A percentile compares a stretch with the other conserved stretches of the same genome.
These are phyloP conservation scores for Zosterops borbonicus DNA, from an alignment of 2,113 vertebrate genomes.

Conservation along the genomic window DNA sequence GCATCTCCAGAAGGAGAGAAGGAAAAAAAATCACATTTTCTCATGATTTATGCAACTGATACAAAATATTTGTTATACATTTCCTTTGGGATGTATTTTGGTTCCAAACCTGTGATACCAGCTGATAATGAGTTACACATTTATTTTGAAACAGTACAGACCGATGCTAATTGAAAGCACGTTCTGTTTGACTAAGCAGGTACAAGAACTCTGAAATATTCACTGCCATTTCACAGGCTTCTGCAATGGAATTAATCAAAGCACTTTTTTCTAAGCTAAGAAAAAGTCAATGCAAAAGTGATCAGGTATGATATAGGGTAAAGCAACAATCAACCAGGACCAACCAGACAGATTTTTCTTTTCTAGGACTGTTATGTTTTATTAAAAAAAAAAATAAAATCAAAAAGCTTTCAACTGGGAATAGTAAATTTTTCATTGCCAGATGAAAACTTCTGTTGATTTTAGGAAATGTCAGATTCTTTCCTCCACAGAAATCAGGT, in stretches of 20 bases:
- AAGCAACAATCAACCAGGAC: background rate
- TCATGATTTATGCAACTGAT: constrained; percentile 50
- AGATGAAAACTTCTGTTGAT: background rate
- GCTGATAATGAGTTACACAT: constrained; percentile 66
- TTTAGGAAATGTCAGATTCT: background rate
- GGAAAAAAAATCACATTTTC: background rate
- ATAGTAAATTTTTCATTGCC: background rate
- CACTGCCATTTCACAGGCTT: constrained; percentile 37
- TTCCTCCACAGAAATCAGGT: background rate
- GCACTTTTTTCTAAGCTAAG: background rate
- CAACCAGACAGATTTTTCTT: background rate
- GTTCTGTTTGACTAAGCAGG: constrained; percentile 49
- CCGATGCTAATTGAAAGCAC: constrained; percentile 67
- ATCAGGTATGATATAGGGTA: background rate
- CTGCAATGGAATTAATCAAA: constrained; percentile 23
- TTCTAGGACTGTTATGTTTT: background rate
- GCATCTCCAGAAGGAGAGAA: background rate
- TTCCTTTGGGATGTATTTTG: constrained; percentile 58
- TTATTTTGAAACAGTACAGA: constrained; percentile 64
- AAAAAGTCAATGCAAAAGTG: background rate
- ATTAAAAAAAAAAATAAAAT: background rate
- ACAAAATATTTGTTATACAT: constrained; percentile 62
- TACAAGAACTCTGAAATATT: constrained; percentile 28
- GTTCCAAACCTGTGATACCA: constrained; percentile 57
- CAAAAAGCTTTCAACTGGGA: background rate